These are phyloP conservation scores for Agrochola circellaris DNA, from an alignment of 2,888 invertebrate genomes.

Conservation along the genomic window DNA sequence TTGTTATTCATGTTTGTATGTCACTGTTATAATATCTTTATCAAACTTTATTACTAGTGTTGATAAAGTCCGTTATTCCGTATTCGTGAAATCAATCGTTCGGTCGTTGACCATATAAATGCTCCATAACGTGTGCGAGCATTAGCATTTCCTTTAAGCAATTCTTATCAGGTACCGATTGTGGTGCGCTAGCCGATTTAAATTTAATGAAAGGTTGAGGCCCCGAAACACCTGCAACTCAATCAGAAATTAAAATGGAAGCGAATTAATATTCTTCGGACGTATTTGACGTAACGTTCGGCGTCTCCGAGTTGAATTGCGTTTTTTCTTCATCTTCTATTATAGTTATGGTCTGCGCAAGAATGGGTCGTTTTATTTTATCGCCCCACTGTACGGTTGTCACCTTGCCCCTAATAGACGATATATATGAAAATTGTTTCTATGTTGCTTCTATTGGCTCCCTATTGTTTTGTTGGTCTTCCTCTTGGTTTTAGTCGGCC, in stretches of 20 bases:
- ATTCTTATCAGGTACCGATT: constrained; percentile 73
- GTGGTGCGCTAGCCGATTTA: constrained; percentile 68
- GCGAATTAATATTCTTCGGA: constrained; percentile 74
- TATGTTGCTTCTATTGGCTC: constrained; percentile 57
- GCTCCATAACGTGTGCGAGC: constrained; percentile 56
- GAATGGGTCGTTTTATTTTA: constrained; percentile 68
- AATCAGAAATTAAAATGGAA: constrained; percentile 76
- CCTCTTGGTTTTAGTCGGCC: background rate
- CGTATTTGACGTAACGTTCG: constrained; percentile 59
- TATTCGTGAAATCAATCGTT: constrained; percentile 58
- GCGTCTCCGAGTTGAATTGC: constrained; percentile 51
- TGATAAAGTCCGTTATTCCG: constrained; percentile 32
- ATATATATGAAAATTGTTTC: constrained; percentile 66
- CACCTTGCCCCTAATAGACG: constrained; percentile 73
- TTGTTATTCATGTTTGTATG: constrained; percentile 50
- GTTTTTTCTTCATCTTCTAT: constrained; percentile 65
- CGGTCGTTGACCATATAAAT: constrained; percentile 71
- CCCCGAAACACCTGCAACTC: constrained; percentile 72
- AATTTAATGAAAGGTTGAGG: constrained; percentile 71
- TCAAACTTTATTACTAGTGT: constrained; percentile 20
- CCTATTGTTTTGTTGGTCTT: constrained; percentile 22
- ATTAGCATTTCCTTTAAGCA: constrained; percentile 66
- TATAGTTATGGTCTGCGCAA: constrained; percentile 58
- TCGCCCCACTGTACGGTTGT: constrained; percentile 67
- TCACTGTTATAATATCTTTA: constrained; percentile 49